Conservation (phyloP, 2,888 invertebrate genomes). For the Cataglyphis altisquamis region DNA sequence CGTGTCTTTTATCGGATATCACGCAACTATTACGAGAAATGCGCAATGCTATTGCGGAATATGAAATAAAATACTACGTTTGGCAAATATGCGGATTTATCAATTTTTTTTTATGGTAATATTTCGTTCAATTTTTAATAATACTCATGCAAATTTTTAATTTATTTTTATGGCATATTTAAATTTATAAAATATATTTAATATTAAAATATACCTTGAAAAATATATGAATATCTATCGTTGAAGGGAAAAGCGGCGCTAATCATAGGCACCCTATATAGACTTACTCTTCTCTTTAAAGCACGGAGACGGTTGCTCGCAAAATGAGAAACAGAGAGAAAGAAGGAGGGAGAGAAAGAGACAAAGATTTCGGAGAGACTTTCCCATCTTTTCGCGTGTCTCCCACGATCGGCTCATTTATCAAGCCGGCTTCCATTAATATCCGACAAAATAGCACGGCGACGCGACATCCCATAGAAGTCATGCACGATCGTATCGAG, state of each 20-base stretch:
- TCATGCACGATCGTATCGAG: conserved; percentile 66
- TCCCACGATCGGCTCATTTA: conserved; percentile 78
- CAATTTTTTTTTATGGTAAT: background rate
- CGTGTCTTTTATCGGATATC: background rate
- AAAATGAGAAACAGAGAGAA: conserved; percentile 38
- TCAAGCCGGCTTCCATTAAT: conserved; percentile 80
- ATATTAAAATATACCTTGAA: conserved; percentile 1
- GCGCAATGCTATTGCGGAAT: background rate
- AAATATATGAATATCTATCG: conserved; percentile 16
- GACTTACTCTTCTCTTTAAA: conserved; percentile 74
- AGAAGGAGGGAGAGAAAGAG: background rate
- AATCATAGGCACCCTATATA: background rate
- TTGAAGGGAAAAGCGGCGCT: background rate
- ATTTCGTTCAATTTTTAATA: background rate
- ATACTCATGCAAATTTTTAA: background rate
- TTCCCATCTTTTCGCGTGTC: conserved; percentile 73
- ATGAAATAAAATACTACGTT: background rate
- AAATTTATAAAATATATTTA: background rate
- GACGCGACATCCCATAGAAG: conserved; percentile 77
- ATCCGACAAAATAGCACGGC: conserved; percentile 79
- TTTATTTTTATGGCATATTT: background rate
- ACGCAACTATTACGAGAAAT: background rate
- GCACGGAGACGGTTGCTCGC: conserved; percentile 64
- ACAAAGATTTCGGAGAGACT: conserved; percentile 57
- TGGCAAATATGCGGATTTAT: background rate